Percentiles rank a stretch among this genome's conserved stretches.
Evolutionary conservation across 64 coral and sea anemone genomes (phyloP).

Genomic region (Platygyra sinensis): DNA sequence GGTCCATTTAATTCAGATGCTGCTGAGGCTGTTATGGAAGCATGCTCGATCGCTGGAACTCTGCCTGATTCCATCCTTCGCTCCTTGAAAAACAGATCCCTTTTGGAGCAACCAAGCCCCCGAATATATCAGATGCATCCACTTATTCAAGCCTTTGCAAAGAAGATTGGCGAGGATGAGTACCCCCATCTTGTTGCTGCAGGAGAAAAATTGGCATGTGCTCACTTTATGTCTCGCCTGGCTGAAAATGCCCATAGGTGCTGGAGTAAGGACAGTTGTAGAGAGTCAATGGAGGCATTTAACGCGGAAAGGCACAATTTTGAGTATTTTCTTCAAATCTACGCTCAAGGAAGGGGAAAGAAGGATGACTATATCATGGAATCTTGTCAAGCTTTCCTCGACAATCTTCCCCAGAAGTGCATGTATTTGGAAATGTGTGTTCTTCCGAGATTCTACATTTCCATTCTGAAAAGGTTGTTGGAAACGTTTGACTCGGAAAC

Average conservation of each 20-base stretch:
- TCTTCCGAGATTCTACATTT: not conserved
- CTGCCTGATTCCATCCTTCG: not conserved
- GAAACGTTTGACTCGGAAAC: not conserved
- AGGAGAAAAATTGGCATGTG: conserved; percentile 8
- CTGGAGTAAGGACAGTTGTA: conserved; percentile 57
- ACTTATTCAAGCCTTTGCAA: conserved; percentile 45
- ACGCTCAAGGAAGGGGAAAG: not conserved
- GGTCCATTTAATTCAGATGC: conserved; percentile 38
- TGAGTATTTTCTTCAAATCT: conserved; percentile 25
- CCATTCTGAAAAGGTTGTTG: not conserved
- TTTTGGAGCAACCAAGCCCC: conserved; percentile 15
- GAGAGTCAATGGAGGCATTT: conserved; percentile 38
- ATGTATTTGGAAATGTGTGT: conserved; percentile 38
- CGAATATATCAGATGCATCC: conserved; percentile 50
- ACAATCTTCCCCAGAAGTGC: not conserved
- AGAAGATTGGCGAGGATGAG: not conserved
- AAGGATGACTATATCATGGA: not conserved
- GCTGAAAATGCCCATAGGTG: not conserved
- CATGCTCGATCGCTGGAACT: not conserved
- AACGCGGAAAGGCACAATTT: conserved; percentile 13
- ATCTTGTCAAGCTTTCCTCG: not conserved
- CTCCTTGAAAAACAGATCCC: conserved; percentile 35
- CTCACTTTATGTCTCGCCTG: conserved; percentile 16
- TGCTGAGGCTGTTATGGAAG: not conserved
- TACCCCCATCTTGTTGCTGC: not conserved